Conservation (phyloP, 2,888 invertebrate species). For the Crepidodera aurea region DNA sequence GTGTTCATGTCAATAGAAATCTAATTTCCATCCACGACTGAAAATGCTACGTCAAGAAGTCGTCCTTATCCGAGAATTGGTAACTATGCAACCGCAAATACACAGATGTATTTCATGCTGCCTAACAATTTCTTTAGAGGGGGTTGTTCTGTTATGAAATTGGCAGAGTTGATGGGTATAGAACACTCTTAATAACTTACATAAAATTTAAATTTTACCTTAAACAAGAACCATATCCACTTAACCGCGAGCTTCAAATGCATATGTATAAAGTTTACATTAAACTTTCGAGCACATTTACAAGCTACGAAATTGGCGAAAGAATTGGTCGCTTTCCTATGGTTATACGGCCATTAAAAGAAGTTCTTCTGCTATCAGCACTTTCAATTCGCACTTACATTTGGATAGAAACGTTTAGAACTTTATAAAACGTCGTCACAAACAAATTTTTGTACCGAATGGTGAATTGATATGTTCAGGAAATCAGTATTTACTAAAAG, state of each 20-base stretch:
- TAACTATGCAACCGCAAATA: no score
- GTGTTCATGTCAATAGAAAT: no score
- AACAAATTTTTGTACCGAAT: conserved; percentile 7
- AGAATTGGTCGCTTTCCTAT: conserved; percentile 41
- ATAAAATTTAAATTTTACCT: no score
- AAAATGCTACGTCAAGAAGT: no score
- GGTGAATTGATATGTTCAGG: conserved; percentile 4
- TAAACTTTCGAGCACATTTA: conserved; percentile 34
- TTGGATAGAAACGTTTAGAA: conserved; percentile 40
- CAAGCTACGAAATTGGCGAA: conserved; percentile 33
- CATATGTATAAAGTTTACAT: conserved; percentile 33
- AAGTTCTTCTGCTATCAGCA: conserved; percentile 48
- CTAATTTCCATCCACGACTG: no score
- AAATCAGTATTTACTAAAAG: no score
- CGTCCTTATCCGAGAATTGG: no score
- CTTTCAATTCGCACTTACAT: conserved; percentile 50
- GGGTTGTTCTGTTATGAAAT: no score
- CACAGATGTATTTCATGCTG: no score
- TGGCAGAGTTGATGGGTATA: no score
- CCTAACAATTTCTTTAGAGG: no score
- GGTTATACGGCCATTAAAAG: conserved; percentile 41
- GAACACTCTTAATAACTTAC: no score
- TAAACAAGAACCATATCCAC: not conserved
- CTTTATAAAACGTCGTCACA: conserved; percentile 39
- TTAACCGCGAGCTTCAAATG: not conserved